phyloP scores from a whole-genome alignment of 2,113 vertebrate species.

The Eidolon helvum region DNA sequence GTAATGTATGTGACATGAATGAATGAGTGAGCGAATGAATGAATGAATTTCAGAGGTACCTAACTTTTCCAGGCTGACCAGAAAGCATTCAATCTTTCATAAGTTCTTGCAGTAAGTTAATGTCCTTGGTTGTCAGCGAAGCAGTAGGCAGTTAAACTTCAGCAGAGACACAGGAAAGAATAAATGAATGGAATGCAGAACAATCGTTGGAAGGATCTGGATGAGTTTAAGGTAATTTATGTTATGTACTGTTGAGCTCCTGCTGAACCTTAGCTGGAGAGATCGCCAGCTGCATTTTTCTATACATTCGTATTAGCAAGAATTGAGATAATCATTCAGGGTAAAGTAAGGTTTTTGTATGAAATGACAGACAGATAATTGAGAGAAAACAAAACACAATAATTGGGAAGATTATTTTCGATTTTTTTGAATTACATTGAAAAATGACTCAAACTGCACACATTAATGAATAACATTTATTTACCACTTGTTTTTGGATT shows the following conservation, averaged over 20 bases:
- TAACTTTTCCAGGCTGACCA: neutral
- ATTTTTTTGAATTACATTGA: neutral
- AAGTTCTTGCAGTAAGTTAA: neutral
- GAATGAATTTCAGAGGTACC: neutral
- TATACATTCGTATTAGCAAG: neutral
- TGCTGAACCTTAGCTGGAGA: neutral
- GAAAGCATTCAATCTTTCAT: neutral
- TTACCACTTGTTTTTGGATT: neutral
- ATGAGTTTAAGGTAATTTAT: neutral
- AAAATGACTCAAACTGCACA: neutral
- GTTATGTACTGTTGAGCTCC: neutral
- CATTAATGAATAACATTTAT: neutral
- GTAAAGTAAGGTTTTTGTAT: neutral
- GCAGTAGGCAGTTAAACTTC: neutral
- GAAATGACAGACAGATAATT: neutral
- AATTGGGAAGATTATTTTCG: neutral
- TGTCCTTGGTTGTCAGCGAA: neutral
- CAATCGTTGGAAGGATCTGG: neutral
- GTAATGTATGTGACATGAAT: neutral
- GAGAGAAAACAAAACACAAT: neutral
- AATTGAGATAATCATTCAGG: neutral
- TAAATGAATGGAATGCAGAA: neutral
- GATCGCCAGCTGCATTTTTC: neutral
- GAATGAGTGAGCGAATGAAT: neutral
- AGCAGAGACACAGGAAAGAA: neutral